Evolutionary conservation across 2,888 invertebrate genomes (phyloP).

Genomic region (Gibbula magus): DNA sequence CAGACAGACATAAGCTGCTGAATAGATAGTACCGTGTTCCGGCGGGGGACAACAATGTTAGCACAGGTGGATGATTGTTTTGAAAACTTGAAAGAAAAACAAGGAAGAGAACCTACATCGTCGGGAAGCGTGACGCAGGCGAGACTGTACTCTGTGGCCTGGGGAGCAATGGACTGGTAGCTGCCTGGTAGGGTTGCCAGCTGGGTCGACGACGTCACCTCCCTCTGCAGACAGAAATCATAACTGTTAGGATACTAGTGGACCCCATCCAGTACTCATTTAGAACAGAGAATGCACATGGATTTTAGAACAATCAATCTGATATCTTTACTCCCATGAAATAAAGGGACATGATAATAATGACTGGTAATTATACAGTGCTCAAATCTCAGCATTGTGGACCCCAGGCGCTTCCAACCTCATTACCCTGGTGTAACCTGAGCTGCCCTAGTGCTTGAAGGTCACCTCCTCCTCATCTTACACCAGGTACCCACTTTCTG

Average conservation of each 20-base stretch:
- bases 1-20: not conserved
- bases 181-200: slow-evolving; percentile 89
- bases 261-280: no score
- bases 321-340: no score
- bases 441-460: no score
- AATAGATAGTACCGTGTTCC: not conserved
- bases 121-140: slow-evolving; percentile 89
- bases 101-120: slow-evolving; percentile 80
- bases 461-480: no score
- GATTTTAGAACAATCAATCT: no score
- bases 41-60: not conserved
- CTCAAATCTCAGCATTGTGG: not conserved
- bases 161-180: slow-evolving; percentile 82
- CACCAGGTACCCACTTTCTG: no score
- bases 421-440: not conserved
- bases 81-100: not conserved
- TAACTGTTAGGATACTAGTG: not conserved
- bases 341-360: no score
- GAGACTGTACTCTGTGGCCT: slow-evolving; percentile 89
- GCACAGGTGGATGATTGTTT: not conserved
- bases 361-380: no score
- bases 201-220: slow-evolving; percentile 83
- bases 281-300: no score
- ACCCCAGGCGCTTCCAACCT: not conserved
- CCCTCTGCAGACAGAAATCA: slow-evolving; percentile 78